Base-by-base conservation (phyloP, 2,797 vertebrate species). In the Distichodus sexfasciatus region DNA sequence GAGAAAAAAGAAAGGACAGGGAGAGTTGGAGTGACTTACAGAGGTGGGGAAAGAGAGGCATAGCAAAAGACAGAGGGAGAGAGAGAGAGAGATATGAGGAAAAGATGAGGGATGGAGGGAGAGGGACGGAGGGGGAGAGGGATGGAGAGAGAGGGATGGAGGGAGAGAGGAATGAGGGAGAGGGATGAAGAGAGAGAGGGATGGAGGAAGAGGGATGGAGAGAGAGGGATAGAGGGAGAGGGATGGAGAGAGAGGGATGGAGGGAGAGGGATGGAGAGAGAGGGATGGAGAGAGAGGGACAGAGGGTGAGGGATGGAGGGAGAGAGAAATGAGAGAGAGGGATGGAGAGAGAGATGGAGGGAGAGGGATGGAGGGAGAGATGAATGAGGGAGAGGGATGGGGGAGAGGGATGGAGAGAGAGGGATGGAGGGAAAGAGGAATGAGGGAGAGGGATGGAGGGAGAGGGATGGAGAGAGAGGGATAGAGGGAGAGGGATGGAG, bases 1-100 rank as follows among this genome's bases (percentile, higher is more conserved):
- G 14, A 15, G 14, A 51, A 19, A 54, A 19, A 51, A 63, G 55
- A 40, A 62, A 5, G 28, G 26, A 15, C 31, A 35, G 6, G 15
- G 15, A 36, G 23, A 70, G 53, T n/a, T n/a, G n/a, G n/a, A 75
- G 66, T 48, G 67, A 24, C n/a, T n/a, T n/a, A n/a, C n/a, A 51
- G 2, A 61, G 14, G 12, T 9, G 44, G 26, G 46, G 26, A 51
- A 63, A 60, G 46, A 62, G 8, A 35, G 26, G 21, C 31, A 35
- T 4, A 21, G 15, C 35, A n/a, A 70, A 46, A 75, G 66, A 44
- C 66, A 24, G 9, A 51, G 2, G 53, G 14, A 15, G 14, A 51
- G 26, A 54, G 26, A 51, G 67, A 60, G 46, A 62, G 8, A 35
- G 26, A 15, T 24, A 35, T 4, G 15, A 12, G 43, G 23, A 70